Conservation (phyloP, 1,140 invertebrate species). For the Zaprionus tsacasi region DNA sequence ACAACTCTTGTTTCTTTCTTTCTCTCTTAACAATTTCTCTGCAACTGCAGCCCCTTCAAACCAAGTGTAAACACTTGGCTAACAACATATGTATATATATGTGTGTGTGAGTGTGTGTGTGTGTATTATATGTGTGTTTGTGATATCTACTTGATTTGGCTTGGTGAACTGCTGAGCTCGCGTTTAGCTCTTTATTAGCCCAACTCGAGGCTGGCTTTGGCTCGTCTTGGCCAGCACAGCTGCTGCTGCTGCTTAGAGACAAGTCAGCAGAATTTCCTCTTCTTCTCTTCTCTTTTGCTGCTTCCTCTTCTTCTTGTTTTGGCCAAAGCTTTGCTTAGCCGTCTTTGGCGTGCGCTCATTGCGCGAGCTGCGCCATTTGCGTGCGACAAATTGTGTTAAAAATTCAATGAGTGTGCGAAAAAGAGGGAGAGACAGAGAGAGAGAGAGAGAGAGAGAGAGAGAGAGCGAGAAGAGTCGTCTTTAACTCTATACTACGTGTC, state of each 20-base stretch:
- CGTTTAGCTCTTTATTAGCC: constrained; percentile 12
- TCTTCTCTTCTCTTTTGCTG: background rate
- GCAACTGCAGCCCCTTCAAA: background rate
- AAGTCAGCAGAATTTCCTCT: constrained; percentile 37
- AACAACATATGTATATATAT: background rate
- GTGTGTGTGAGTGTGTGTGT: no score
- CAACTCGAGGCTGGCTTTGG: background rate
- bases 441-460: background rate
- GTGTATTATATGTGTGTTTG: background rate
- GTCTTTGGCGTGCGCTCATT: constrained; percentile 40
- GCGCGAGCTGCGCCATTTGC: constrained; percentile 50
- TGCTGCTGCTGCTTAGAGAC: constrained; percentile 6
- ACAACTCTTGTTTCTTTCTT: no score
- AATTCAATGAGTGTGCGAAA: constrained; percentile 38
- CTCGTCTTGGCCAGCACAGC: constrained; percentile 13
- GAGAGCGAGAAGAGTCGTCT: constrained; percentile 31
- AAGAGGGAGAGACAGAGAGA: background rate
- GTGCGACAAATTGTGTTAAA: constrained; percentile 65
- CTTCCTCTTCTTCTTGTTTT: constrained; percentile 17
- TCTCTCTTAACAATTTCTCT: background rate
- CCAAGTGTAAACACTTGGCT: background rate
- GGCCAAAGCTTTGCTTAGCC: constrained; percentile 46
- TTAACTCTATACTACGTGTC: constrained; percentile 20
- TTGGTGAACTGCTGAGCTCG: constrained; percentile 23
- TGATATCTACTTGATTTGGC: constrained; percentile 4